Evolutionary conservation across 2,888 invertebrate genomes (phyloP), one percentile per base, ranked within the genome.

Genomic region (Tachystola acroxantha): DNA sequence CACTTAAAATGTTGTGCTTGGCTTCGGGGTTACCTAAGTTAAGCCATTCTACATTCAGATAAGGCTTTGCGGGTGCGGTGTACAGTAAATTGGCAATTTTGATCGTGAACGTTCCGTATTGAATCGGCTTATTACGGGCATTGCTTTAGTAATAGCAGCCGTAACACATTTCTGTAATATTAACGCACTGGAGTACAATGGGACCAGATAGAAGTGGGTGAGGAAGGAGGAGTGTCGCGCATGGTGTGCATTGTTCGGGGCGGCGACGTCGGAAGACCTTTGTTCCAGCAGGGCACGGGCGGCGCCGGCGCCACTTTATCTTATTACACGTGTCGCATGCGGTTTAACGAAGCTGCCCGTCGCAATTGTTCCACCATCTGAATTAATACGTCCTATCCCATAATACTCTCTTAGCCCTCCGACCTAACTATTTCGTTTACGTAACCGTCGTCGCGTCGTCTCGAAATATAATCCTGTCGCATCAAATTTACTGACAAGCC

Each of bases 291-390:
- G 70, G 67, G 65, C 68, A 67, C 59, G 59, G 42, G 42, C 42
- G 52, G 44, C 49, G 52, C 48, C 57, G 60, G 58, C 54, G 64
- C 71, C 68, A 78, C 71, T 79, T 74, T 78, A 80, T 80, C 76
- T 75, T 71, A 77, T 79, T 77, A 78, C 75, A 80, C 67, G 66
- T 76, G 72, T 74, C 72, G 69, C 64, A 60, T 63, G 57, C 66
- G 68, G 63, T 65, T 64, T 72, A 68, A 73, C 70, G 65, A 70
- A 74, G 65, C 70, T 68, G 68, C 61, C 63, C 56, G 57, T 64
- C 69, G 55, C 72, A 69, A 76, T 75, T 72, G 71, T 76, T 62
- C 60, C 61, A 60, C 63, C 62, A 64, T 50, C 59, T 61, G 66
- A 74, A 73, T 73, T 72, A 74, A 79, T 74, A 64, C 57, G 53